Evolutionary conservation across 2,113 vertebrate genomes (phyloP).

Genomic region (Galeopterus variegatus): DNA sequence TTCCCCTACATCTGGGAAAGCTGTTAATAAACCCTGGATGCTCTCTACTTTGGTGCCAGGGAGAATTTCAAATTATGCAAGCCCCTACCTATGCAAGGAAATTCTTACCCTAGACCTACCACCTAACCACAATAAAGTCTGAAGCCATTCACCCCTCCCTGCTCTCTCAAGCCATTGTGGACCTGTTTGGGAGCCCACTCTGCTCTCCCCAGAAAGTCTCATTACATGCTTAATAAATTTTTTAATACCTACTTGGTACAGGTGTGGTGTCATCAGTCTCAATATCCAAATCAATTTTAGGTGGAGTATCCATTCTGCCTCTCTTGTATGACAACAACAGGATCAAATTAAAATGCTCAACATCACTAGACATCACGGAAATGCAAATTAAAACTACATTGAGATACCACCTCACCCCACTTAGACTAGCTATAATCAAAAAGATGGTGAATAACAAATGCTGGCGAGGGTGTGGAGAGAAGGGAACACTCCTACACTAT

Average conservation of each 20-base stretch:
- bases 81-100: background rate
- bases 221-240: slow-evolving; percentile 54
- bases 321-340: background rate
- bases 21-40: slow-evolving; percentile 25
- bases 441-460: too few relatives aligned
- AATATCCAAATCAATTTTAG: slow-evolving; percentile 29
- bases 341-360: background rate
- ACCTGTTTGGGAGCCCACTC: background rate
- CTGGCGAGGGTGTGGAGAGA: too few relatives aligned
- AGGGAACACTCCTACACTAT: too few relatives aligned
- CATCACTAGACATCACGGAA: too few relatives aligned
- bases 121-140: background rate
- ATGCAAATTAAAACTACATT: too few relatives aligned
- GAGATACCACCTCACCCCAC: too few relatives aligned
- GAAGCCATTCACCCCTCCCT: background rate
- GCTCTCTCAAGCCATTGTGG: background rate
- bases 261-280: background rate
- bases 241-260: background rate
- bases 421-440: too few relatives aligned
- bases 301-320: background rate
- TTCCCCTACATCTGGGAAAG: background rate
- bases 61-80: background rate
- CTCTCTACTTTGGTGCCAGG: background rate
- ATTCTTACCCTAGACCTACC: background rate
- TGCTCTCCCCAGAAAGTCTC: background rate